These are phyloP conservation scores for Cheilosia variabilis DNA, from an alignment of 2,888 invertebrate genomes.

Conservation along the genomic window DNA sequence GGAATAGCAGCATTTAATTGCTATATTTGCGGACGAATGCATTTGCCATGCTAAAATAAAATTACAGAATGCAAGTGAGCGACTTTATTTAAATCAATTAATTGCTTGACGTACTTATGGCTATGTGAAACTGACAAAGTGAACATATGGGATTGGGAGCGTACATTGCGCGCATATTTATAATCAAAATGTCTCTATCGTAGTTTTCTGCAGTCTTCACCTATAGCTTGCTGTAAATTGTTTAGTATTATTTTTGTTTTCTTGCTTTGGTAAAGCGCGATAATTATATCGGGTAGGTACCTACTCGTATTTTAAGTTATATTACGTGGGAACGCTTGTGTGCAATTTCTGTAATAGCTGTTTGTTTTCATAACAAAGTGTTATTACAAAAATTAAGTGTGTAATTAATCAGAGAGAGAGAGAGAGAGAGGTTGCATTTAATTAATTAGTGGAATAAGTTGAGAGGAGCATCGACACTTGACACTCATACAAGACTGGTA, in stretches of 20 bases:
- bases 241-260: no score
- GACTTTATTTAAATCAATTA: constrained; percentile 74
- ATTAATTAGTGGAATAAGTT: no score
- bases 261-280: no score
- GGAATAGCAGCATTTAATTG: constrained; percentile 63
- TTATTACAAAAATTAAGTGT: not conserved
- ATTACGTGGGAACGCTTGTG: no score
- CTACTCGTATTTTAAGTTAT: no score
- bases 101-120: constrained; percentile 55
- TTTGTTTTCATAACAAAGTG: constrained; percentile 5
- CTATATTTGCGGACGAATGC: constrained; percentile 62
- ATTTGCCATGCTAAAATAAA: constrained; percentile 44
- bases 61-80: constrained; percentile 53
- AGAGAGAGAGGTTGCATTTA: not conserved
- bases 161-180: constrained; percentile 35
- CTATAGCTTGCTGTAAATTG: no score
- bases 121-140: constrained; percentile 37
- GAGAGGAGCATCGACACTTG: no score
- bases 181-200: constrained; percentile 51
- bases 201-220: no score
- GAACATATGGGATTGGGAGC: constrained; percentile 33
- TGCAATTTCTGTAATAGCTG: not conserved
- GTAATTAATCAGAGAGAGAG: not conserved
- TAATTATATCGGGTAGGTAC: no score
- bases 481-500: no score